These are phyloP conservation scores for Cerastis leucographa DNA, from an alignment of 2,888 invertebrate genomes.

Conservation along the genomic window DNA sequence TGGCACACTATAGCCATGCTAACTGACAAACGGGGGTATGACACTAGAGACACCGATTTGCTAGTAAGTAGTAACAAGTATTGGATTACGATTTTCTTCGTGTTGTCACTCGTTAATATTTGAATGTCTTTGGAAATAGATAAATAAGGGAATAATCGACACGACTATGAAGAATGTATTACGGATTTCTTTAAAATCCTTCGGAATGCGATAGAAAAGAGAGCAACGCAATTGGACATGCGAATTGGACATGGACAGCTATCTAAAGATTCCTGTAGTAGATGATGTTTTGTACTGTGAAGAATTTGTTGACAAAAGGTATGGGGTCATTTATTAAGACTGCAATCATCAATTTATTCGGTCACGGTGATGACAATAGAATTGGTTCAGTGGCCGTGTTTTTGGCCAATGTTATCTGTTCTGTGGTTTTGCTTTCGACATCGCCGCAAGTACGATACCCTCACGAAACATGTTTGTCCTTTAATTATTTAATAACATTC, in stretches of 20 bases:
- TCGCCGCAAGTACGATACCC: not conserved
- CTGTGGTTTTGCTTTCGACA: conserved; percentile 14
- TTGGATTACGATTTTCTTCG: too few relatives aligned
- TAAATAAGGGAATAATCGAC: not conserved
- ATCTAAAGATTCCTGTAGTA: not conserved
- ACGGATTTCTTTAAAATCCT: not conserved
- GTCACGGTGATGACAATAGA: conserved; percentile 13
- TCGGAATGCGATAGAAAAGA: not conserved
- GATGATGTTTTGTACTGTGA: not conserved
- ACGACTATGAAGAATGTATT: not conserved
- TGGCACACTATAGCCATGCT: not conserved
- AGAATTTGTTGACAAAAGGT: conserved; percentile 26
- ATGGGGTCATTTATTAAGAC: conserved; percentile 14
- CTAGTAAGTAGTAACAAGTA: too few relatives aligned
- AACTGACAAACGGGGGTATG: not conserved
- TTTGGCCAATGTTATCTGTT: conserved; percentile 5
- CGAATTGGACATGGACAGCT: not conserved
- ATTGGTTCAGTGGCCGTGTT: conserved; percentile 2
- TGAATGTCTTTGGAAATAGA: not conserved
- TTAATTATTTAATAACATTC: not conserved
- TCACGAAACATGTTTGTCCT: not conserved
- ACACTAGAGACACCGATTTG: too few relatives aligned
- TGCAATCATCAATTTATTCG: conserved; percentile 27
- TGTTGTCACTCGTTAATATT: too few relatives aligned
- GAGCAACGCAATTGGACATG: not conserved